Conservation (phyloP, 1,140 invertebrate genomes). For the Polypedilum vanderplanki region DNA sequence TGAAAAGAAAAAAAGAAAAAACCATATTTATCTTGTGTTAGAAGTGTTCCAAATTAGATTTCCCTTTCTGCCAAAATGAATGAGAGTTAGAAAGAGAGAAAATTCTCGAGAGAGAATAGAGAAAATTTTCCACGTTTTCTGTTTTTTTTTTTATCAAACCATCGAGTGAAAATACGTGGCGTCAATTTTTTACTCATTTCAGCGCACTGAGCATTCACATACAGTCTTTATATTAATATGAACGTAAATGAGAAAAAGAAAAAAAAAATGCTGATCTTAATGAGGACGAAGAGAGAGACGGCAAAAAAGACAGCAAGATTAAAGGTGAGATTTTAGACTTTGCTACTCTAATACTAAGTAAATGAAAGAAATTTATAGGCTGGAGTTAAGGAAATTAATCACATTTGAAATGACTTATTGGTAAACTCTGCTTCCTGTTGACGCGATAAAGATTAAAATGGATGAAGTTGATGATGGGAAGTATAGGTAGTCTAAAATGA, state of each 20-base stretch:
- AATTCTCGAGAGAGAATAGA: not conserved
- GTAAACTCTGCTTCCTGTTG: not conserved
- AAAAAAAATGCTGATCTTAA: no score
- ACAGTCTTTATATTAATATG: no score
- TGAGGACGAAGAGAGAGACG: no score
- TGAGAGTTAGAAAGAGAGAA: not conserved
- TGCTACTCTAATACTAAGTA: no score
- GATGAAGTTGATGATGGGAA: not conserved
- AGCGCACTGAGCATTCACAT: no score
- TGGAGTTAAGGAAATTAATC: not conserved
- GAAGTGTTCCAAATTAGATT: slow-evolving; percentile 9
- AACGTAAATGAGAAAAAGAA: no score
- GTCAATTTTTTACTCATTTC: not conserved
- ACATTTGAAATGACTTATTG: slow-evolving; percentile 11
- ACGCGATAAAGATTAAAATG: not conserved
- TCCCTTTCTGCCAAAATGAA: not conserved
- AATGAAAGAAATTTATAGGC: no score
- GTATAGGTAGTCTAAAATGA: not conserved
- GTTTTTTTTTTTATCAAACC: not conserved
- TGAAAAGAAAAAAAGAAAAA: not conserved
- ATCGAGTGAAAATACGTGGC: slow-evolving; percentile 24
- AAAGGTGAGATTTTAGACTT: no score
- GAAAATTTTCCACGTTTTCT: slow-evolving; percentile 24
- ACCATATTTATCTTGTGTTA: slow-evolving; percentile 24
- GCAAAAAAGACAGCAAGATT: no score